Evolutionary conservation across 2,797 vertebrate genomes (phyloP).

Genomic region (Geotrypetes seraphini): DNA sequence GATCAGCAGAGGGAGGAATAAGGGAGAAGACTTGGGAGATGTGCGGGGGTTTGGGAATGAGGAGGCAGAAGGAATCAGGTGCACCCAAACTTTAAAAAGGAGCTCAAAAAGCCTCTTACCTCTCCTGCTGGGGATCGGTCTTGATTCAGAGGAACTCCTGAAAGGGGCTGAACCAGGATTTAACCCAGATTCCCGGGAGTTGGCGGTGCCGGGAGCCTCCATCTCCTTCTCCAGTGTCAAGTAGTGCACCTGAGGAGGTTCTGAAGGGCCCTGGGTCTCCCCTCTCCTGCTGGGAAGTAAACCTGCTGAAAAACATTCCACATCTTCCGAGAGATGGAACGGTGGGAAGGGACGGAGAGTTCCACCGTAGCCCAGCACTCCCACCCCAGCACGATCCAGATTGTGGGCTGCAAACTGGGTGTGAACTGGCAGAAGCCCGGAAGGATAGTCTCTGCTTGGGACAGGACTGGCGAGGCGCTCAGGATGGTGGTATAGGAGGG

Average conservation of each 20-base stretch:
- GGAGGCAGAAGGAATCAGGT: too few relatives aligned
- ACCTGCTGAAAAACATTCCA: conserved; percentile 5
- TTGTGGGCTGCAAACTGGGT: conserved; percentile 8
- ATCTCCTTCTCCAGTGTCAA: conserved; percentile 1
- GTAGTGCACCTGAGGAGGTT: conserved; percentile 8
- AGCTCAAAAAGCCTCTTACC: too few relatives aligned
- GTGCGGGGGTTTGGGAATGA: too few relatives aligned
- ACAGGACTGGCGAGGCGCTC: too few relatives aligned
- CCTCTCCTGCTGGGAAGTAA: conserved; percentile 4
- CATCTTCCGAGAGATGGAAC: conserved; percentile 9
- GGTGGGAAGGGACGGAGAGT: conserved; percentile 15
- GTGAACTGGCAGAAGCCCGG: conserved; percentile 12
- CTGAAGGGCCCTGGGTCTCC: conserved; percentile 7
- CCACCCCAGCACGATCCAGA: not conserved
- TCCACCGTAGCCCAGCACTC: conserved; percentile 7
- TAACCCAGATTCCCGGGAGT: not conserved
- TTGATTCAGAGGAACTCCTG: not conserved
- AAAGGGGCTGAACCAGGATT: not conserved
- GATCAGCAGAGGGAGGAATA: too few relatives aligned
- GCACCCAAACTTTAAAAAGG: too few relatives aligned
- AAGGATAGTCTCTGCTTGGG: not conserved
- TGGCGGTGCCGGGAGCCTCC: not conserved
- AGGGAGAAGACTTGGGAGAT: too few relatives aligned
- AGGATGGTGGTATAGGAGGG: conserved; percentile 13
- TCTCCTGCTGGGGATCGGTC: not conserved